Conservation (phyloP, 2,797 vertebrate species). For the Darevskia nairensis region DNA sequence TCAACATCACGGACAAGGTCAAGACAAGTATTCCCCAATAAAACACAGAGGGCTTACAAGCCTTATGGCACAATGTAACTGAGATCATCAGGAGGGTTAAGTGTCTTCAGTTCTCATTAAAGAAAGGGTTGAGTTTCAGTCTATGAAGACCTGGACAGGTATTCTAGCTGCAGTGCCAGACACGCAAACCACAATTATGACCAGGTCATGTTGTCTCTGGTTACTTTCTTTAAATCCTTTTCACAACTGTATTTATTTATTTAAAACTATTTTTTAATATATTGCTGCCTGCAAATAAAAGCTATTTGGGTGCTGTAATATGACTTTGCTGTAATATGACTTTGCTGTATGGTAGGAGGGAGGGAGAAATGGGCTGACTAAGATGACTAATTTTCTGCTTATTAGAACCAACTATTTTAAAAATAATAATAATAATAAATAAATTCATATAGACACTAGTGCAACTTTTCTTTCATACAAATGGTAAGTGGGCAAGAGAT, state of each 20-base stretch:
- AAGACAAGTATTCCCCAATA: slow-evolving; percentile 24
- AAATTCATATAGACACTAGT: not conserved
- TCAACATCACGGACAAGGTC: slow-evolving; percentile 41
- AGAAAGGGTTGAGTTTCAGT: not conserved
- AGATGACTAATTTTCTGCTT: not conserved
- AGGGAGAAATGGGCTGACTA: not conserved
- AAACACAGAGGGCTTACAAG: not conserved
- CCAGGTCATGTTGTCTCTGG: not conserved
- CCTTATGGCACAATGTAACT: not conserved
- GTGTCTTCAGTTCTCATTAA: not conserved
- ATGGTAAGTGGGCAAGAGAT: not conserved
- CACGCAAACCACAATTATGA: not conserved
- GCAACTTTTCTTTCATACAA: not conserved
- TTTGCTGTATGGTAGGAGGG: not conserved
- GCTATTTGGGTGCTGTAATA: not conserved
- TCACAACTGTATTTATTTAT: not conserved
- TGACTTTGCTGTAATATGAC: not conserved
- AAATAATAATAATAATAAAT: not conserved
- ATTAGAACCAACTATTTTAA: not conserved
- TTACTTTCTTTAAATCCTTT: not conserved
- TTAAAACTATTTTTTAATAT: not conserved
- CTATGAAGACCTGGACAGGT: not conserved
- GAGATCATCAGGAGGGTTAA: not conserved
- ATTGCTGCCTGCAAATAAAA: not conserved
- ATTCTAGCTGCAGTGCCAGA: not conserved